These are phyloP conservation scores for Pachycephala philippinensis DNA, from an alignment of 2,113 vertebrate genomes.

Conservation along the genomic window DNA sequence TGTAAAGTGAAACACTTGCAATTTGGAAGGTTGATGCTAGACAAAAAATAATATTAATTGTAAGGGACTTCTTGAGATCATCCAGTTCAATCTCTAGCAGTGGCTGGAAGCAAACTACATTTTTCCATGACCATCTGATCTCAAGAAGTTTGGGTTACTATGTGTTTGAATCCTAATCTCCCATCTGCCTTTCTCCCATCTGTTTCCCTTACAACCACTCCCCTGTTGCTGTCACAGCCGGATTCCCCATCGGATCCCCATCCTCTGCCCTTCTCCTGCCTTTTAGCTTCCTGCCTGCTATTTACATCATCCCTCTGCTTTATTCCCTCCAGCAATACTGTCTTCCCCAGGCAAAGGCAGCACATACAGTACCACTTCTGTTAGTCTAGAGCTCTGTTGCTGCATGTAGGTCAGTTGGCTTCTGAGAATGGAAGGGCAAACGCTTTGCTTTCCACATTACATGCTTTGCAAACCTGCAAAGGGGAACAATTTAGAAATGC, in stretches of 20 bases:
- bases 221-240: background rate
- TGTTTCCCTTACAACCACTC: background rate
- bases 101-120: background rate
- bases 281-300: background rate
- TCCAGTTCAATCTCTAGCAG: background rate
- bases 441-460: background rate
- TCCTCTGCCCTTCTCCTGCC: background rate
- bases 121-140: background rate
- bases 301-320: background rate
- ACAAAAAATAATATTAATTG: background rate
- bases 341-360: background rate
- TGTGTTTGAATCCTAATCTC: background rate
- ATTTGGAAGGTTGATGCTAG: background rate
- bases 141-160: background rate
- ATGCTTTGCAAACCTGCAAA: background rate
- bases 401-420: rapidly evolving
- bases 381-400: background rate
- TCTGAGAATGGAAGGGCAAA: background rate
- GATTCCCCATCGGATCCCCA: background rate
- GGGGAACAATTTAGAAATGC: background rate
- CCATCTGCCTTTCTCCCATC: background rate
- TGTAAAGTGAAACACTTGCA: background rate
- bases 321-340: background rate
- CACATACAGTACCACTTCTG: rapidly evolving
- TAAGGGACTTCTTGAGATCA: background rate